phyloP scores from a whole-genome alignment of 2,113 vertebrate species.

The Recurvirostra avosetta region DNA sequence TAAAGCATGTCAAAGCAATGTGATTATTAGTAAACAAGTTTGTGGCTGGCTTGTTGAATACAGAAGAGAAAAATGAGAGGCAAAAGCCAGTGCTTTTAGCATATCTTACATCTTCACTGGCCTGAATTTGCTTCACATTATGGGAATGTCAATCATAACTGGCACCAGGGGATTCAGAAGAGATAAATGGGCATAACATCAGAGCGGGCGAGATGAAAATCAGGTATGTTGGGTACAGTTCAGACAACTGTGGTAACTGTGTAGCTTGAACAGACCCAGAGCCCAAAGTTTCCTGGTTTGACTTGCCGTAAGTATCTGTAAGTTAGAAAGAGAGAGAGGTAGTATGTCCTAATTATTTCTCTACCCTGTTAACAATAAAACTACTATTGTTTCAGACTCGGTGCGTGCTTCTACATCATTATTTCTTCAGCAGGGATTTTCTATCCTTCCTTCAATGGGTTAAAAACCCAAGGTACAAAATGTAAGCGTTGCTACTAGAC shows the following conservation, averaged over 20 bases:
- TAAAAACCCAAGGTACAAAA: neutral
- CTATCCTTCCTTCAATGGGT: neutral
- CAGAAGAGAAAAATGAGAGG: neutral
- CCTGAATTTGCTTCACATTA: neutral
- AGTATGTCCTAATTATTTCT: neutral
- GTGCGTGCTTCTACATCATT: neutral
- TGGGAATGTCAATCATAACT: neutral
- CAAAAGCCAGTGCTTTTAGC: neutral
- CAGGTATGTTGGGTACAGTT: neutral
- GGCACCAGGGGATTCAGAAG: neutral
- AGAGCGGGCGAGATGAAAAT: neutral
- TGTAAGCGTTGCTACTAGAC: neutral
- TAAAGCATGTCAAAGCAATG: conserved; percentile 49
- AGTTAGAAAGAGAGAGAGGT: neutral
- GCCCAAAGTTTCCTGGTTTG: neutral
- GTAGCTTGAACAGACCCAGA: neutral
- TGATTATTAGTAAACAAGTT: conserved; percentile 45
- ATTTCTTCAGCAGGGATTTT: neutral
- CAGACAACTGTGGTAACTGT: neutral
- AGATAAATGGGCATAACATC: neutral
- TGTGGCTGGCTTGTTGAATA: neutral
- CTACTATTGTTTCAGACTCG: neutral
- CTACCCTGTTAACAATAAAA: neutral
- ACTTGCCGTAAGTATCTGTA: neutral
- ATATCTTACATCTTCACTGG: neutral